A percentile compares a stretch with the other conserved stretches of the same genome.
phyloP scores from a whole-genome alignment of 2,113 vertebrate species.

The Pantherophis guttatus region DNA sequence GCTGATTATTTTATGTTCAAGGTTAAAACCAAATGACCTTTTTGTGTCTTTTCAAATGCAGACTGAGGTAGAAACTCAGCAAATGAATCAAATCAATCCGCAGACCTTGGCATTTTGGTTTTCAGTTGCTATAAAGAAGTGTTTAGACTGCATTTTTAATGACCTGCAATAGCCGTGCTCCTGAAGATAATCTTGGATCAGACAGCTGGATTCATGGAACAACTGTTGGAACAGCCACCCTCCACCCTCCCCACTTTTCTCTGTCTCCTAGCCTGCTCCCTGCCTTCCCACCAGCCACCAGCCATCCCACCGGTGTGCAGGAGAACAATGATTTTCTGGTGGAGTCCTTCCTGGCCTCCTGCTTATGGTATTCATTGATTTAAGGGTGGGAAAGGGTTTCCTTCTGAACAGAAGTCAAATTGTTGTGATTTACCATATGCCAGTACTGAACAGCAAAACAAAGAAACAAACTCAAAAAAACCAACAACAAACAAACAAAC shows the following conservation, averaged over 20 bases:
- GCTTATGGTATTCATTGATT: neutral
- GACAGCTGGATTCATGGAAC: conserved; percentile 5
- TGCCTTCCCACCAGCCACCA: neutral
- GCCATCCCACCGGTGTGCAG: neutral
- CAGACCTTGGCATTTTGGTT: neutral
- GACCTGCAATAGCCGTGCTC: neutral
- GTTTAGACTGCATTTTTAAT: neutral
- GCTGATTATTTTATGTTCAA: neutral
- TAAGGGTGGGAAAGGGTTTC: neutral
- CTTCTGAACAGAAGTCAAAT: neutral
- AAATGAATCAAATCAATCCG: neutral
- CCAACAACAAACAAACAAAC: too few species aligned
- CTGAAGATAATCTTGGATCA: conserved; percentile 11
- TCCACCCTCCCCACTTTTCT: accelerated
- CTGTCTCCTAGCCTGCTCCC: neutral
- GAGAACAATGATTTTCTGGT: neutral
- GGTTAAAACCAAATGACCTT: neutral
- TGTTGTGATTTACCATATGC: neutral
- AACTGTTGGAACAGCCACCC: accelerated
- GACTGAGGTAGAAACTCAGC: neutral
- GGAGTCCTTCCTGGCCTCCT: neutral
- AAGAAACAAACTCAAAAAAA: too few species aligned
- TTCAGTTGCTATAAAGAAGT: neutral
- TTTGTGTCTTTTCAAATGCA: conserved; percentile 8
- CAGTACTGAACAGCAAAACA: conserved; percentile 27